Conservation (phyloP, 1,140 invertebrate genomes). For the Rhopalosiphum maidis region DNA sequence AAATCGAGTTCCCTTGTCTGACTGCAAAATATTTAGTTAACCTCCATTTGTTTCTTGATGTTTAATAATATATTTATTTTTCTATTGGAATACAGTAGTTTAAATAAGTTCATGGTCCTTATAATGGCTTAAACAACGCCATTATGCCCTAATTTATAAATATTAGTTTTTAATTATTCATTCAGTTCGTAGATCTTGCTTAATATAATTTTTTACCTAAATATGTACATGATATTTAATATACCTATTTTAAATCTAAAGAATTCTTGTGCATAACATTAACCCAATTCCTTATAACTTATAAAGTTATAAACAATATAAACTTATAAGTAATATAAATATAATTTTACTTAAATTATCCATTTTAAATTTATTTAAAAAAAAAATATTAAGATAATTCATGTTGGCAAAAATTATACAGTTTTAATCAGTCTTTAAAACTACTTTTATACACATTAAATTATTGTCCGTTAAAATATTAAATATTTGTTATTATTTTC, state of each 20-base stretch:
- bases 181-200: background rate
- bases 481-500: constrained; percentile 24
- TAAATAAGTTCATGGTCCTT: too few relatives aligned
- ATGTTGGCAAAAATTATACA: background rate
- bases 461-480: constrained; percentile 8
- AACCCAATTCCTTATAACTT: background rate
- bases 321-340: background rate
- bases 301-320: background rate
- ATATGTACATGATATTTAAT: background rate
- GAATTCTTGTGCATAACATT: background rate
- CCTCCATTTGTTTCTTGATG: too few relatives aligned
- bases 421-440: background rate
- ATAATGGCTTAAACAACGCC: too few relatives aligned
- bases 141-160: too few relatives aligned
- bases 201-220: background rate
- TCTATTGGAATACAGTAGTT: too few relatives aligned
- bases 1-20: too few relatives aligned
- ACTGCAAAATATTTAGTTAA: too few relatives aligned
- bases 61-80: too few relatives aligned
- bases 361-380: background rate
- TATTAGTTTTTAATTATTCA: too few relatives aligned
- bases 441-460: constrained; percentile 1
- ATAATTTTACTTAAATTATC: background rate
- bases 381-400: background rate
- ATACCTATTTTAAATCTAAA: background rate